Evolutionary conservation across 2,113 vertebrate species (phyloP).

Genomic region (Propithecus coquereli): DNA sequence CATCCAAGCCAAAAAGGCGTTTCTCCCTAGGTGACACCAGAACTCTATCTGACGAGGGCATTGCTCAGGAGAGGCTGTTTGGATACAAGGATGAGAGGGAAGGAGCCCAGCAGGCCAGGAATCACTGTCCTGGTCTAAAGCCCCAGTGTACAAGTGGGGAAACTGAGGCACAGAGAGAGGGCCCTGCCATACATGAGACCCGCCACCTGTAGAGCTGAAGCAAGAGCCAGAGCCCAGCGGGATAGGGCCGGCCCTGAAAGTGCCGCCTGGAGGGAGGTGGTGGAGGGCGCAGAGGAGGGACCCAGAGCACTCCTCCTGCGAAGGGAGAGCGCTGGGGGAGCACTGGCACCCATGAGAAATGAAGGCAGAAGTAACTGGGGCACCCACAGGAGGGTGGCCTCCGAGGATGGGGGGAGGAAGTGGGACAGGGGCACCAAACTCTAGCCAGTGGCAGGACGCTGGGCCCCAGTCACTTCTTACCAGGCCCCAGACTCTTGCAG

Average conservation of each 20-base stretch:
- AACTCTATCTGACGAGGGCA: not conserved
- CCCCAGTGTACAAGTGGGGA: not conserved
- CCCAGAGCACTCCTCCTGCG: slow-evolving; percentile 60
- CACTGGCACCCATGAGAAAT: slow-evolving; percentile 86
- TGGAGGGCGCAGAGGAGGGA: not conserved
- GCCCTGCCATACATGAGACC: too few species aligned
- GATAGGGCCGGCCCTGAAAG: not conserved
- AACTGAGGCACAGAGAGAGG: not conserved
- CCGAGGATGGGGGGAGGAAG: fast-evolving
- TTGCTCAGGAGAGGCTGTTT: not conserved
- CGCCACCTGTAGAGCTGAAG: not conserved
- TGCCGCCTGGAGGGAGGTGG: not conserved
- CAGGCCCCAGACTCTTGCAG: not conserved
- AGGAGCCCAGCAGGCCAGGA: not conserved
- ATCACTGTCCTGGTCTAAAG: not conserved
- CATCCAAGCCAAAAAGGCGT: not conserved
- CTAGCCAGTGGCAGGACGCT: not conserved
- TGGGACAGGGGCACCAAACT: not conserved
- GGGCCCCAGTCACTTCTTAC: not conserved
- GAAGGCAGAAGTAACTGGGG: slow-evolving; percentile 24
- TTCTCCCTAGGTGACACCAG: not conserved
- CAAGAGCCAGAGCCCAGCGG: not conserved
- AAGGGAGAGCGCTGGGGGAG: slow-evolving; percentile 75
- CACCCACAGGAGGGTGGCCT: not conserved
- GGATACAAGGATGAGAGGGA: not conserved